Evolutionary conservation across 2,888 invertebrate genomes (phyloP), one percentile per base, ranked within the genome.

Genomic region (Rhabditophanes sp.): DNA sequence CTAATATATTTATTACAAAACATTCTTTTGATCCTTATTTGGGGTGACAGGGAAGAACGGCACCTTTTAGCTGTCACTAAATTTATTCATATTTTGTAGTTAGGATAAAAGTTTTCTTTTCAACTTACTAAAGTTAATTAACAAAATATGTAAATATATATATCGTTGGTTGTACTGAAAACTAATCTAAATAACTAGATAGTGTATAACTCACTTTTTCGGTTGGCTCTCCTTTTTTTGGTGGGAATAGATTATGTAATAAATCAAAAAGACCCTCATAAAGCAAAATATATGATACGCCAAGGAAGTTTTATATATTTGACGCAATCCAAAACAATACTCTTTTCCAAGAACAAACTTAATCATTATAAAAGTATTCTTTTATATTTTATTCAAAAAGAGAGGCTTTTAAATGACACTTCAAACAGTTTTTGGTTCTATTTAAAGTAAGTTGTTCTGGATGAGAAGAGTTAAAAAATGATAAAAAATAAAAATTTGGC

Each of bases 261-360:
- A 6, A 18, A 24, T 30, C 29, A 9, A 30, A 30, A 26, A 30
- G 23, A 9, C 9, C 9, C 23, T 9, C 9, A 22, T 9, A 22
- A 22, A 22, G n/a, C n/a, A n/a, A n/a, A n/a, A n/a, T n/a, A n/a
- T n/a, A n/a, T n/a, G n/a, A n/a, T n/a, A n/a, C n/a, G n/a, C n/a
- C n/a, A n/a, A n/a, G n/a, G n/a, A n/a, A n/a, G n/a, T n/a, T n/a
- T n/a, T n/a, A 22, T 22, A 22, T 9, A 22, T 22, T 9, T 9
- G 9, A 9, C 9, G 23, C 9, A 22, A 22, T 9, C 9, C 9
- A 22, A 8, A 9, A 30, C 8, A 20, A 30, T 30, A 30, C 9
- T 9, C 8, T 30, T 27, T 30, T 30, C 24, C 8, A 27, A 7
- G 33, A 30, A 8, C 33, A 8, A 9, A 30, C 33, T 30, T 18